Base-by-base conservation (phyloP, 2,888 invertebrate genomes). In the Clepsis dumicolana region DNA sequence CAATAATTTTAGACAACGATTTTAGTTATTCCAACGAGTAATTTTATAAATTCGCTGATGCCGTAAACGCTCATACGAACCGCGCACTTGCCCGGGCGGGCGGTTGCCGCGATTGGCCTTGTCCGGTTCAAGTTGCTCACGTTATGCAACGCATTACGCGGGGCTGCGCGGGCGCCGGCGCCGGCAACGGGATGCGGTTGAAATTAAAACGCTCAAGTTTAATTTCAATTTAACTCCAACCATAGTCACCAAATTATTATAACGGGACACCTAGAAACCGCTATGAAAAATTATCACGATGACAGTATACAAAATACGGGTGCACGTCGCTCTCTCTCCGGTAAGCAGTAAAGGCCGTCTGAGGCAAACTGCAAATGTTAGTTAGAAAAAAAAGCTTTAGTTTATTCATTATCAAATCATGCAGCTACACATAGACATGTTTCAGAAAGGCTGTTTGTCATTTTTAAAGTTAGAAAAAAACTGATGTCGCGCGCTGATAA, bases 121-220 rank as follows among this genome's bases (percentile, higher is more conserved):
- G 67, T 18, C 50, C 25, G 59, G 70, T 68, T 77, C 80, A 82
- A 88, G 88, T 88, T 85, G 87, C 89, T 87, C 82, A 80, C 80
- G 80, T 91, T 90, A 89, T 87, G 90, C 82, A 90, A 90, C 77
- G 81, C 78, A 75, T 75, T 76, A 76, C 80, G 74, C 44, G 52
- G 68, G 44, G 68, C 71, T 63, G 57, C 64, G 63, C 62, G 24
- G 64, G 73, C 72, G 69, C 65, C 61, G 65, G 68, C 71, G 71
- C 75, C 62, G 81, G 83, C 81, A 82, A 81, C 79, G 77, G 79
- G 76, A 78, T 82, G 83, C 78, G 83, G 83, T 85, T 53, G 41
- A 29, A 65, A 65, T 65, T 60, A 44, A 41, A 65, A 52, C 38
- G 77, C 76, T 73, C 73, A 75, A 75, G 74, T 73, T 73, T 41